Evolutionary conservation across 2,888 invertebrate species (phyloP).

Genomic region (Volucella inanis): DNA sequence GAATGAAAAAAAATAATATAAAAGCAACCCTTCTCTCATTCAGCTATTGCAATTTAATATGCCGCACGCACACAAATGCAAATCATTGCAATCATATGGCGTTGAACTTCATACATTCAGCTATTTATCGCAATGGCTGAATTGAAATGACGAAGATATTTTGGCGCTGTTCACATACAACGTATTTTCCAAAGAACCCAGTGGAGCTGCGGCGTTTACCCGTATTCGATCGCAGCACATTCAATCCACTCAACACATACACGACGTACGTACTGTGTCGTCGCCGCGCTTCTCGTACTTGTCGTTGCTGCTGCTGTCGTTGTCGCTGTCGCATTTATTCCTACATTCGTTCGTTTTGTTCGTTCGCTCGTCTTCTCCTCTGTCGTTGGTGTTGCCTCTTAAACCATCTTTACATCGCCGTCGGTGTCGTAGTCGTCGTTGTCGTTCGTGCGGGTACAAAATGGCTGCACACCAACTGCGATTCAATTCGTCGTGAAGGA

Average conservation of each 20-base stretch:
- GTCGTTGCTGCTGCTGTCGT: slow-evolving; percentile 64
- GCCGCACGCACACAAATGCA: slow-evolving; percentile 50
- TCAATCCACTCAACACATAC: slow-evolving; percentile 76
- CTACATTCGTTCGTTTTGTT: slow-evolving; percentile 27
- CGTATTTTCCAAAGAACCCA: slow-evolving; percentile 76
- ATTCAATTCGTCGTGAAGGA: slow-evolving; percentile 74
- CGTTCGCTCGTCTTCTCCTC: slow-evolving; percentile 64
- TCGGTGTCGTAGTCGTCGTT: slow-evolving; percentile 28
- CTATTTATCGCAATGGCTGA: slow-evolving; percentile 60
- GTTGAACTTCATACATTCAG: slow-evolving; percentile 72
- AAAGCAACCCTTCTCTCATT: slow-evolving; percentile 43
- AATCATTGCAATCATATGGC: slow-evolving; percentile 62
- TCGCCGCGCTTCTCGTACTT: slow-evolving; percentile 67
- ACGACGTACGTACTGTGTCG: slow-evolving; percentile 71
- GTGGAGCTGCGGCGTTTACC: slow-evolving; percentile 77
- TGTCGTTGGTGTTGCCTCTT: slow-evolving; percentile 25
- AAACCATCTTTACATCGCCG: too few relatives aligned
- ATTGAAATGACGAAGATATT: slow-evolving; percentile 74
- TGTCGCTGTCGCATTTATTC: slow-evolving; percentile 19
- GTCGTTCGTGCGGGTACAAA: slow-evolving; percentile 72
- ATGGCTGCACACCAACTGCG: slow-evolving; percentile 75
- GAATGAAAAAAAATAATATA: background rate
- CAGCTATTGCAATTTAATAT: slow-evolving; percentile 25
- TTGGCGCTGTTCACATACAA: slow-evolving; percentile 74
- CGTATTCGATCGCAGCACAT: slow-evolving; percentile 77